Conservation (phyloP, 2,797 vertebrate species). For the Tokudaia muenninki region DNA sequence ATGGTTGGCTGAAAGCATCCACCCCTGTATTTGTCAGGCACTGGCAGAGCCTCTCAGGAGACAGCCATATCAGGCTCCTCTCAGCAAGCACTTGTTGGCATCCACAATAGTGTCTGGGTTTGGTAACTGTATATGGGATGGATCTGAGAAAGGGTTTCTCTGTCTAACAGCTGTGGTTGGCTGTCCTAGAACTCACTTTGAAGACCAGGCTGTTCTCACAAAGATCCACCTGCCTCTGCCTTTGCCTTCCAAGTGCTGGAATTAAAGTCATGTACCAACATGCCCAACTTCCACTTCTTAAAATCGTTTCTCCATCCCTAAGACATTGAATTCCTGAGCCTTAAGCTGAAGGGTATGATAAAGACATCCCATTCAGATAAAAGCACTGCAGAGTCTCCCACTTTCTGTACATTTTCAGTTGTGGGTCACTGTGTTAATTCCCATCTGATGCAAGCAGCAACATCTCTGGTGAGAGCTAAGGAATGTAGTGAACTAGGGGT, state of each 20-base stretch:
- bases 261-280: not conserved
- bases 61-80: no score
- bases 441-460: not conserved
- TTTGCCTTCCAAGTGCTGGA: not conserved
- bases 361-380: not conserved
- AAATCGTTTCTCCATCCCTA: not conserved
- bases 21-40: no score
- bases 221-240: not conserved
- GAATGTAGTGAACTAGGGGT: not conserved
- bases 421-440: not conserved
- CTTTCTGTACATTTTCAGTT: not conserved
- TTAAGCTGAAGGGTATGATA: not conserved
- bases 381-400: not conserved
- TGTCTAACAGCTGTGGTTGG: not conserved
- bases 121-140: no score
- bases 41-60: no score
- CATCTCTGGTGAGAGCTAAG: not conserved
- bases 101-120: no score
- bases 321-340: not conserved
- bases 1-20: no score
- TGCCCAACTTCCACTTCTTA: not conserved
- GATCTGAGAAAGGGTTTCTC: not conserved
- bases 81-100: no score
- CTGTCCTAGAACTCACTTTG: not conserved
- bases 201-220: no score